Evolutionary conservation across 2,113 vertebrate genomes (phyloP).

Genomic region (Oostethus manadensis): DNA sequence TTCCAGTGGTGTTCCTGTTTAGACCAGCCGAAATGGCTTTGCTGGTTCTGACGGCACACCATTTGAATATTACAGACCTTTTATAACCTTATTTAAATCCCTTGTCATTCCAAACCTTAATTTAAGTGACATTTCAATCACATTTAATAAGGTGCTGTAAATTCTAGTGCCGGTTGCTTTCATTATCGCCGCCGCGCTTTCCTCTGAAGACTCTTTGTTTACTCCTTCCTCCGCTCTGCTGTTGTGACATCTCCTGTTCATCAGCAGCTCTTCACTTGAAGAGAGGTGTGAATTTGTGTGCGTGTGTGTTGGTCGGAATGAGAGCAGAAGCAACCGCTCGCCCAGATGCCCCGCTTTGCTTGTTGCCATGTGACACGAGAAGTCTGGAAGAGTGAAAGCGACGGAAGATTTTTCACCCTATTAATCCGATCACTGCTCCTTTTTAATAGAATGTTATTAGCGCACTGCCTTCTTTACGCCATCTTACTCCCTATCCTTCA

Average conservation of each 20-base stretch:
- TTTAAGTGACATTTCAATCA: conserved; percentile 41
- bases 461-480: not conserved
- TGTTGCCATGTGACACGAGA: not conserved
- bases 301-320: not conserved
- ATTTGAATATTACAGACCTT: too few species aligned
- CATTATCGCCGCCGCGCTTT: conserved; percentile 10
- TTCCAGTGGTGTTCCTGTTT: too few species aligned
- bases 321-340: conserved; percentile 5
- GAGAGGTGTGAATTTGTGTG: not conserved
- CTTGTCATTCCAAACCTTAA: conserved; percentile 36
- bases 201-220: conserved; percentile 6
- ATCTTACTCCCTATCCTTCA: not conserved
- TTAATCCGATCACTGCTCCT: too few species aligned
- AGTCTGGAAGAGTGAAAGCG: not conserved
- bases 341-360: conserved; percentile 10
- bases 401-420: not conserved
- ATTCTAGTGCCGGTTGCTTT: conserved; percentile 19
- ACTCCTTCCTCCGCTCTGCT: not conserved
- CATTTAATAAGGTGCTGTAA: conserved; percentile 40
- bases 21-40: too few species aligned
- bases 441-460: not conserved
- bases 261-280: not conserved
- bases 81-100: too few species aligned
- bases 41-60: too few species aligned
- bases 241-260: conserved; percentile 1